Percentiles rank a stretch among this genome's conserved stretches.
phyloP scores from a whole-genome alignment of 2,888 invertebrate genomes.

The Eumerus sabulonum region DNA sequence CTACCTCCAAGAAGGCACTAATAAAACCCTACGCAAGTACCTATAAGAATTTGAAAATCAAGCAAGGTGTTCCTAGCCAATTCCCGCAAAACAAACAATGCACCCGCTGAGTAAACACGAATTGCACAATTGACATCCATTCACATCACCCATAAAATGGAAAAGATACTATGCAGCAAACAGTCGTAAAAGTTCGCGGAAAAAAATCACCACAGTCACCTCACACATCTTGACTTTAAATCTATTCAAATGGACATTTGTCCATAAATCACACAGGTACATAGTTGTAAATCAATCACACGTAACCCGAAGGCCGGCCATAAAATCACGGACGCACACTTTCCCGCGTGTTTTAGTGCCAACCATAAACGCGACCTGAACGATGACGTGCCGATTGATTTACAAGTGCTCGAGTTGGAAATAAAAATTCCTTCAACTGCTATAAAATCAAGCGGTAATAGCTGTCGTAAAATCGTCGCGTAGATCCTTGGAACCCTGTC shows the following conservation, averaged over 20 bases:
- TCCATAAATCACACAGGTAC: constrained; percentile 60
- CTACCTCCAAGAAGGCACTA: too few species aligned
- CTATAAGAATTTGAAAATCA: too few species aligned
- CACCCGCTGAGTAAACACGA: constrained; percentile 52
- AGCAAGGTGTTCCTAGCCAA: constrained; percentile 28
- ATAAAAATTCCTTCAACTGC: constrained; percentile 51
- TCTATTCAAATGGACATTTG: constrained; percentile 41
- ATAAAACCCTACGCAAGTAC: too few species aligned
- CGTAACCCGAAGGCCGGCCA: constrained; percentile 12
- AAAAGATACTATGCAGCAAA: too few species aligned
- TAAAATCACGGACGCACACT: constrained; percentile 61
- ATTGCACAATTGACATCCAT: constrained; percentile 50
- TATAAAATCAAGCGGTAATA: constrained; percentile 65
- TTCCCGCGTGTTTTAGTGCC: constrained; percentile 44
- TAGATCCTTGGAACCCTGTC: constrained; percentile 51
- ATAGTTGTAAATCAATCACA: constrained; percentile 65
- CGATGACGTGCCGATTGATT: constrained; percentile 54
- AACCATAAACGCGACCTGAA: constrained; percentile 51
- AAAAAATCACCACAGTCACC: constrained; percentile 49
- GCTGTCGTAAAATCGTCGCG: constrained; percentile 54
- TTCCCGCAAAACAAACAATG: constrained; percentile 49
- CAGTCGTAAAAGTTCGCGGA: constrained; percentile 26
- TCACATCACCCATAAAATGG: constrained; percentile 22
- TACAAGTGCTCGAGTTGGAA: constrained; percentile 59
- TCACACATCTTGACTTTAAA: constrained; percentile 61